phyloP scores from a whole-genome alignment of 2,888 invertebrate genomes.

The Melolontha melolontha region DNA sequence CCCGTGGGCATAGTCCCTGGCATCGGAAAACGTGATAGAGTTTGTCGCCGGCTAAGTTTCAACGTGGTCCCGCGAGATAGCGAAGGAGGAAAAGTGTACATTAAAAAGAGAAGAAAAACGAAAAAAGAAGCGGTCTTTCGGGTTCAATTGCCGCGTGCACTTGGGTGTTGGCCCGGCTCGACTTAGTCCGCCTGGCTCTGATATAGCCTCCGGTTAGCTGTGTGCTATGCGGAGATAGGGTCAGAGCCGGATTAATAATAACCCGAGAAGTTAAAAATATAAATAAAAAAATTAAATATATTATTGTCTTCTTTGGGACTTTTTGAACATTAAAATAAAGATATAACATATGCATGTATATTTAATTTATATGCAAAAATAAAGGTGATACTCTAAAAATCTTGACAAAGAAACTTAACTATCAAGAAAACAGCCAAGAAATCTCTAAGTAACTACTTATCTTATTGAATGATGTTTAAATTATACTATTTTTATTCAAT shows the following conservation, averaged over 20 bases:
- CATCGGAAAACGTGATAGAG: constrained; percentile 38
- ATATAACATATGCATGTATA: too few species aligned
- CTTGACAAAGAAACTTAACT: too few species aligned
- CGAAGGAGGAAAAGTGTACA: constrained; percentile 25
- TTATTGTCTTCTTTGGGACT: too few species aligned
- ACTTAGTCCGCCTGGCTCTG: constrained; percentile 25
- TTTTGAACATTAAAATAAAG: too few species aligned
- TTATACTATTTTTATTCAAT: too few species aligned
- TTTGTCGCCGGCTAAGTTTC: constrained; percentile 41
- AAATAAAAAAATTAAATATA: neutral
- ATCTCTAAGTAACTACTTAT: too few species aligned
- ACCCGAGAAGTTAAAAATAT: neutral
- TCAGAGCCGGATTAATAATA: constrained; percentile 25
- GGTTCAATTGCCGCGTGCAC: constrained; percentile 43
- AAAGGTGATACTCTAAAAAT: too few species aligned
- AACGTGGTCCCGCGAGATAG: constrained; percentile 38
- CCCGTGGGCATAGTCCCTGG: constrained; percentile 43
- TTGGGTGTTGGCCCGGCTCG: constrained; percentile 40
- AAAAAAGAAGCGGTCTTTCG: constrained; percentile 41
- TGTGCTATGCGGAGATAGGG: constrained; percentile 8
- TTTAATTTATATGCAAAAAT: too few species aligned
- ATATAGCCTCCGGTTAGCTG: constrained; percentile 20
- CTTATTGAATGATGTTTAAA: too few species aligned
- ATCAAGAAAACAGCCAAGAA: too few species aligned
- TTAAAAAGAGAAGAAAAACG: constrained; percentile 25